Percentiles rank a stretch among this genome's conserved stretches.
Conservation (phyloP, 2,888 invertebrate species). For the Parnassius orleans region DNA sequence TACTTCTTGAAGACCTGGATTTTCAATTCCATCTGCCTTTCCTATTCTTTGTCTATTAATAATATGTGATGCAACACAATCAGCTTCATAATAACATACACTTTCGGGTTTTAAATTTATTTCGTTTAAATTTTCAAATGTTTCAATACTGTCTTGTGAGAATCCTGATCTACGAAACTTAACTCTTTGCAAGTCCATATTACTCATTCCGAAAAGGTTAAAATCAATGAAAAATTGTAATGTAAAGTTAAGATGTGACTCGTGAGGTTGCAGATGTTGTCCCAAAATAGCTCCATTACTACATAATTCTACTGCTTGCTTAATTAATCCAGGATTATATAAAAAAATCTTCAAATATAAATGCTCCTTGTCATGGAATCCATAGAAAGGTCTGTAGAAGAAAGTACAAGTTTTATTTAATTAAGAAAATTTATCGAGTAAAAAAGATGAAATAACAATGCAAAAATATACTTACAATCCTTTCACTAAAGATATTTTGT, state of each 20-base stretch:
- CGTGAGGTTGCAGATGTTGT: slow-evolving; percentile 92
- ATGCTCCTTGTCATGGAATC: slow-evolving; percentile 91
- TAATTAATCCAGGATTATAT: slow-evolving; percentile 92
- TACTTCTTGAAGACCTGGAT: slow-evolving; percentile 93
- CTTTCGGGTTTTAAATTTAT: slow-evolving; percentile 73
- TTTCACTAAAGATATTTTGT: slow-evolving; percentile 90
- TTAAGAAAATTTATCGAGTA: not conserved
- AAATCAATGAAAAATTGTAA: slow-evolving; percentile 98
- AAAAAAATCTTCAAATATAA: slow-evolving; percentile 95
- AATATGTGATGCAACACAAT: slow-evolving; percentile 91
- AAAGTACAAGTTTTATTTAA: too few relatives aligned
- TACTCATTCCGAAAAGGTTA: slow-evolving; percentile 98
- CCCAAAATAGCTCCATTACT: slow-evolving; percentile 92
- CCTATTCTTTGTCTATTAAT: slow-evolving; percentile 85
- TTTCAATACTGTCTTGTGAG: slow-evolving; percentile 56
- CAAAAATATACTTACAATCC: slow-evolving; percentile 88
- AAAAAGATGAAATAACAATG: slow-evolving; percentile 17
- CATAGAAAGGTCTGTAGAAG: slow-evolving; percentile 92
- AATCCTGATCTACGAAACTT: slow-evolving; percentile 78
- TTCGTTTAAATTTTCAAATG: slow-evolving; percentile 45
- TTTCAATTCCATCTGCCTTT: slow-evolving; percentile 83
- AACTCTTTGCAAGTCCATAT: slow-evolving; percentile 86
- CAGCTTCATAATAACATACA: slow-evolving; percentile 90
- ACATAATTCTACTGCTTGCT: slow-evolving; percentile 88
- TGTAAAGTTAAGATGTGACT: slow-evolving; percentile 95